Base-by-base conservation (phyloP, 2,888 invertebrate species). In the Tricholauxania praeusta region DNA sequence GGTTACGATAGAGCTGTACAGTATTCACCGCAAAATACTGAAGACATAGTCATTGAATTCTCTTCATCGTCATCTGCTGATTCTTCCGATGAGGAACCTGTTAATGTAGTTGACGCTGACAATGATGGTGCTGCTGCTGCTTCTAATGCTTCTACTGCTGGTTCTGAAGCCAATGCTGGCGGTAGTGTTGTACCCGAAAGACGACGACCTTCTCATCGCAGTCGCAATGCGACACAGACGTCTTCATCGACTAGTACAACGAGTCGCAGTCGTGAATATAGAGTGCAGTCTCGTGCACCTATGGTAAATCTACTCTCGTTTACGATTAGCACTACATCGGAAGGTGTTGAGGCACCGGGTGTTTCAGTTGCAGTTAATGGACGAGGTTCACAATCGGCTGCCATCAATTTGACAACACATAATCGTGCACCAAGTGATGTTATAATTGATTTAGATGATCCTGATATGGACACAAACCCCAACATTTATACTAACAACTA, bases 1-100 rank as follows among this genome's bases (percentile, higher is more conserved):
- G 94, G 93, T n/a, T 94, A 94, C 82, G 94, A 94, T 84, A 89
- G 92, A 28, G 89, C 91, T 79, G 91, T 93, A 28, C 90, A 91
- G 76, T 94, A 94, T 84, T 89, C 90, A 0, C 90, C 89, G 79
- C 83, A 81, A 17, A 79, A 79, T 12, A 80, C 82, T 22, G 84
- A 83, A 52, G 85, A 85, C 47, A 86, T 84, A 72, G 81, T 85
- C 19, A 80, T 86, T 51, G 84, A 86, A n/a, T 83, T 84, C 69
- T 80, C 85, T 72, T 77, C 80, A 39, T 80, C 82, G 55, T 81
- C 82, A 55, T 80, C 81, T 55, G 83, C 84, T 12, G 82, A 82
- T 48, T 53, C 73, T 57, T 74, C 74, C 0, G 72, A 70, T 39
- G 75, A 75, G n/a, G 76, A 77, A 52, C 65, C 55, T 19, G 73